These are phyloP conservation scores for Agrochola lychnidis DNA, from an alignment of 2,888 invertebrate genomes.

Conservation along the genomic window DNA sequence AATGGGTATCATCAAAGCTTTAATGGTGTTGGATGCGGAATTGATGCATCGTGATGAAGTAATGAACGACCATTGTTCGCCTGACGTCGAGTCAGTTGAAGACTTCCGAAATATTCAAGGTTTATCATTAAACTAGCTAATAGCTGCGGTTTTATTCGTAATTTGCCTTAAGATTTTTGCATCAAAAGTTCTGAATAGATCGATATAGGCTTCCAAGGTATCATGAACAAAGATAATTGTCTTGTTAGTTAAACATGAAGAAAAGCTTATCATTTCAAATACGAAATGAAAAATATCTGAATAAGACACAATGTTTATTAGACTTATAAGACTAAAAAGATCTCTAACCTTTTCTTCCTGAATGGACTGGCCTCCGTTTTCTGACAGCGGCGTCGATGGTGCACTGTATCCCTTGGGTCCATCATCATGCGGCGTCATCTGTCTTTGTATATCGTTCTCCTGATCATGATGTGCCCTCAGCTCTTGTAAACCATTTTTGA, in stretches of 20 bases:
- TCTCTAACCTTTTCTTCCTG: conserved; percentile 89
- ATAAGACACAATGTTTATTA: conserved; percentile 19
- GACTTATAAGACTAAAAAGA: conserved; percentile 33
- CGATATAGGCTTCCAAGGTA: neutral
- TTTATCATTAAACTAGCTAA: conserved; percentile 66
- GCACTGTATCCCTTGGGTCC: conserved; percentile 89
- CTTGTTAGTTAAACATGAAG: neutral
- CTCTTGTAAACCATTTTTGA: conserved; percentile 87
- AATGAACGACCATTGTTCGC: conserved; percentile 82
- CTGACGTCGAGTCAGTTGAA: conserved; percentile 80
- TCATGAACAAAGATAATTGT: neutral
- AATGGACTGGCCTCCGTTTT: conserved; percentile 86
- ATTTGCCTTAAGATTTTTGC: conserved; percentile 3
- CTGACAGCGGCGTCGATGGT: conserved; percentile 88
- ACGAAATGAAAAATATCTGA: conserved; percentile 32
- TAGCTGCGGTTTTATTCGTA: conserved; percentile 14
- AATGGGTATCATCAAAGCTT: conserved; percentile 77
- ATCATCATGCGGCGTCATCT: conserved; percentile 87
- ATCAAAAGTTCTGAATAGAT: neutral
- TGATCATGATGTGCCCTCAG: conserved; percentile 84
- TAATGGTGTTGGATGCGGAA: conserved; percentile 85
- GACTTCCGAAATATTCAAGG: conserved; percentile 89
- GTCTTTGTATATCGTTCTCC: conserved; percentile 86
- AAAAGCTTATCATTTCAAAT: conserved; percentile 10
- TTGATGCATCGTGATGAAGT: conserved; percentile 84